A percentile compares a stretch with the other conserved stretches of the same genome.
phyloP scores from a whole-genome alignment of 2,113 vertebrate genomes.

The Asarcornis scutulata region DNA sequence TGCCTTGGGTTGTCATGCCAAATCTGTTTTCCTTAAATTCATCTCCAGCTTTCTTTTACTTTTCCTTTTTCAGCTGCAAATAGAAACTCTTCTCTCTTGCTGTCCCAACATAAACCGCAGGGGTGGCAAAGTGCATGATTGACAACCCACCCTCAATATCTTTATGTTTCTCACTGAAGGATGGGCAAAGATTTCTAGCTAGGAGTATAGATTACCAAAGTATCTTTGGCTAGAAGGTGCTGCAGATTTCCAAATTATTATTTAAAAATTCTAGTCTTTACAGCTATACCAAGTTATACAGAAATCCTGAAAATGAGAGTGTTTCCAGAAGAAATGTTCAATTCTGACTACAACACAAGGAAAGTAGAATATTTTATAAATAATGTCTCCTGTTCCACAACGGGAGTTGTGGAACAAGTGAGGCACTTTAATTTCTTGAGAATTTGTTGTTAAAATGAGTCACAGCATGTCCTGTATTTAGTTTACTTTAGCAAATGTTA shows the following conservation, averaged over 20 bases:
- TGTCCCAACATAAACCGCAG: not conserved
- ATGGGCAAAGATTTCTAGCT: not conserved
- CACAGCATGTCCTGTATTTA: not conserved
- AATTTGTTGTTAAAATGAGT: not conserved
- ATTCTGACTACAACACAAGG: not conserved
- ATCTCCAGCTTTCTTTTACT: accelerated
- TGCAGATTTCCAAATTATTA: not conserved
- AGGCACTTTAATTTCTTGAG: not conserved
- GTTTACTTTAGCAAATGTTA: not conserved
- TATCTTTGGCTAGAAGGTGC: not conserved
- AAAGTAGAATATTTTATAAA: not conserved
- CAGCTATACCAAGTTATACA: not conserved
- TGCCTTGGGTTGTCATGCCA: not conserved
- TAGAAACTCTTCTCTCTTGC: not conserved
- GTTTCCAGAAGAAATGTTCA: not conserved
- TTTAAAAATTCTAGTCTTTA: not conserved
- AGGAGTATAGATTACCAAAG: not conserved
- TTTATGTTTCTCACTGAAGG: not conserved
- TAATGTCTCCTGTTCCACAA: not conserved
- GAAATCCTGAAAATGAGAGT: not conserved
- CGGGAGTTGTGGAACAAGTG: too few species aligned
- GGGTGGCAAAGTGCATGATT: not conserved
- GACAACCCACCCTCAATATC: not conserved
- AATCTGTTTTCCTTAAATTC: not conserved
- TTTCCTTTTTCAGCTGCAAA: not conserved